Evolutionary conservation across 2,113 vertebrate genomes (phyloP).

Genomic region (Galemys pyrenaicus): DNA sequence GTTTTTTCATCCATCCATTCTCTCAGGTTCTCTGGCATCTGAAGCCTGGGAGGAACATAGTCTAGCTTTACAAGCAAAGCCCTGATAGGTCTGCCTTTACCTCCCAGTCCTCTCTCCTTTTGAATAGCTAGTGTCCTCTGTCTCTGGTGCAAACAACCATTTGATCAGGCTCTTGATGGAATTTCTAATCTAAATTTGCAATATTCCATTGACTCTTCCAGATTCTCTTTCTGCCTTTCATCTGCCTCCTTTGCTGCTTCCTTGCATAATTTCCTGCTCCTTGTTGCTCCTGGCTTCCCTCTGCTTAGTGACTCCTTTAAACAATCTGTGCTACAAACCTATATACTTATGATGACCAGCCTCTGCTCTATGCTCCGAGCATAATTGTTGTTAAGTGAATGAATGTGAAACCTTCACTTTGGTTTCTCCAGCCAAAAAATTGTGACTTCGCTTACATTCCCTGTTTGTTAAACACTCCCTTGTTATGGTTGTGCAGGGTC

Average conservation of each 20-base stretch:
- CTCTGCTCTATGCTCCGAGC: neutral
- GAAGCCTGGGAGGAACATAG: neutral
- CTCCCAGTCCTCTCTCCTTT: neutral
- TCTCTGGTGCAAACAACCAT: neutral
- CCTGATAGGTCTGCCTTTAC: neutral
- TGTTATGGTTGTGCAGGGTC: neutral
- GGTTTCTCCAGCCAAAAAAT: neutral
- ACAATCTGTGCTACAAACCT: neutral
- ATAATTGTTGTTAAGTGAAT: neutral
- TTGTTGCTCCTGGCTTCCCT: neutral
- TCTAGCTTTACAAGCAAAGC: neutral
- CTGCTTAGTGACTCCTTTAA: neutral
- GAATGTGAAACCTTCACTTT: neutral
- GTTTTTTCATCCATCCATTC: neutral
- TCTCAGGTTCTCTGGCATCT: neutral
- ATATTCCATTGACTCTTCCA: neutral
- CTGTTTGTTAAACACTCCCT: neutral
- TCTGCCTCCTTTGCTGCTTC: neutral
- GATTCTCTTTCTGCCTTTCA: neutral
- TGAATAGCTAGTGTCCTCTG: neutral
- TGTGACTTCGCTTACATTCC: neutral
- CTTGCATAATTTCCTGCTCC: neutral
- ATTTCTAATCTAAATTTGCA: neutral
- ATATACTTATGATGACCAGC: neutral
- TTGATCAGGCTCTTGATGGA: neutral